Base-by-base conservation (phyloP, 2,113 vertebrate species). In the Callospermophilus lateralis region DNA sequence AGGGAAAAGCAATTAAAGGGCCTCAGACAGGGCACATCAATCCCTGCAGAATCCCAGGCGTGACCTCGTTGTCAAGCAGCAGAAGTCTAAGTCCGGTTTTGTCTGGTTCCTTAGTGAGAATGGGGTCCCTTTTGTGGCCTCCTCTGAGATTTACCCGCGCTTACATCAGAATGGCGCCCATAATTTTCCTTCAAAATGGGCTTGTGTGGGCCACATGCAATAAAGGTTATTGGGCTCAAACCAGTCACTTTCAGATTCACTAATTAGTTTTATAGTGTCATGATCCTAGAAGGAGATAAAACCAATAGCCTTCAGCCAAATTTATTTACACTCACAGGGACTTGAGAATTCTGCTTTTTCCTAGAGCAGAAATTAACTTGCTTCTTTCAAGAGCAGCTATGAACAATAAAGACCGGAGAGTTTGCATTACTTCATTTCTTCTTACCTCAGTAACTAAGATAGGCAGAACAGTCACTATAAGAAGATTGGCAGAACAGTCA, bases 181-280 rank as follows among this genome's bases (percentile, higher is more conserved):
- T 93, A 53, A 95, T 91, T 95, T 92, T 68, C 86, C 72, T 58
- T 84, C 4, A 22, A 84, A 97, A 96, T 87, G 78, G 96, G 58
- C 92, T 42, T 48, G 5, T 76, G 78, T 39, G 39, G 67, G 32
- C n/a, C 48, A 42, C 32, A 39, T n/a, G 42, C 37, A 53, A 20
- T 39, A 86, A 96, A 89, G 89, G 84, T 9, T 4, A 90, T 13
- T 84, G 13, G 96, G 63, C 4, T 93, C 20, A 92, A 80, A 58
- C 73, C n/a, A 76, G 32, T 12, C 7, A 28, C 67, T n/a, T 26
- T 55, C 22, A 93, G 85, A n/a, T 80, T 8, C 34, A 16, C 16
- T 24, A 42, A 58, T 92, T 94, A 92, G 67, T 10, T 89, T 68
- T 48, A 55, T 28, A 58, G 3, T 8, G 20, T 20, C 30, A 26